Base-by-base conservation (phyloP, 2,113 vertebrate species). In the Gnathonemus longibarbis region DNA sequence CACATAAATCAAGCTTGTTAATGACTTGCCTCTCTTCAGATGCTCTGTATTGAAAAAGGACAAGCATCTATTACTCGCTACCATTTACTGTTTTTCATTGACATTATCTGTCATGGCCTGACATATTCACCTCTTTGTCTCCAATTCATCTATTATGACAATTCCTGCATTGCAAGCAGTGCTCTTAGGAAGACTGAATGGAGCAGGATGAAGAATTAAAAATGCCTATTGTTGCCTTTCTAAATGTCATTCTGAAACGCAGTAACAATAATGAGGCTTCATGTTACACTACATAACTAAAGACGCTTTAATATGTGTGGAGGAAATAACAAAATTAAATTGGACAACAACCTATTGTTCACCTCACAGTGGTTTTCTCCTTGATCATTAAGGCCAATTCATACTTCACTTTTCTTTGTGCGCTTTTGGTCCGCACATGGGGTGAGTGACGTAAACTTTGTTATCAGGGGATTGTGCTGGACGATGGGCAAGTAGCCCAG, bases 1-100 rank as follows among this genome's bases (percentile, higher is more conserved):
- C 49, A 87, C 85, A 87, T 53, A 87, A 87, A 87, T 49, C 50
- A 56, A 52, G 50, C 85, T 87, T 53, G 50, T 87, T 87, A 87
- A 84, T 21, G 42, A 48, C 21, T 48, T 45, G 5, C 50, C 85
- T 53, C 85, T 27, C 27, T 50, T 27, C 24, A 6, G 15, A 39
- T 1, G 50, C 85, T 21, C 11, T 53, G 15, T 11, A 39, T 39
- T 53, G 85, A 49, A 27, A 87, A 85, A 86, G 84, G 49, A 87
- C 85, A 52, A 87, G 49, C 85, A 52, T 83, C 39, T 86, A 86
- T 86, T 86, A 86, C 48, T 86, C n/a, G 27, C 48, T 27, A 49
- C 84, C n/a, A 50, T 56, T 87, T 87, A 87, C 27, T 27, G 85
- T 87, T 87, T 53, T 56, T 53, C 50, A 52, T 53, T 13, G 50